A percentile compares a stretch with the other conserved stretches of the same genome.
Conservation (phyloP, 2,888 invertebrate genomes). For the Papilio elwesi region DNA sequence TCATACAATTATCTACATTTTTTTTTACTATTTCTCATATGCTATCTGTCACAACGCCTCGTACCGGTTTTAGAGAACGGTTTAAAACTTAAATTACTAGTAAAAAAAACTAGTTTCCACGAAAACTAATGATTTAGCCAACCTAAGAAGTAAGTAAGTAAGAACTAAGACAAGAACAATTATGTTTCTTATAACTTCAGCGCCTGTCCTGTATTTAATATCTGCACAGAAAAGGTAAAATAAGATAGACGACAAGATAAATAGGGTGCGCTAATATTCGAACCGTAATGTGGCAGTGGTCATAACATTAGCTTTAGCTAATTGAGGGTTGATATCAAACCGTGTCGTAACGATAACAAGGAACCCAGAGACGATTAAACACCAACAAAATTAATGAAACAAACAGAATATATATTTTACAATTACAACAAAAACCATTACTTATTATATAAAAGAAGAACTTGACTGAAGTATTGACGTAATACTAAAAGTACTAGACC, state of each 20-base stretch:
- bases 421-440: too few species aligned
- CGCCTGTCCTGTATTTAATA: conserved; percentile 9
- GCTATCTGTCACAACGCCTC: too few species aligned
- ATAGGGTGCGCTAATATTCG: conserved; percentile 14
- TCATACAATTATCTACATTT: too few species aligned
- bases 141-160: not conserved
- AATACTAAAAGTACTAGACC: too few species aligned
- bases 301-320: conserved; percentile 21
- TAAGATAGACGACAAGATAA: conserved; percentile 17
- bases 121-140: too few species aligned
- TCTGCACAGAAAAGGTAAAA: not conserved
- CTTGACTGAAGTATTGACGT: too few species aligned
- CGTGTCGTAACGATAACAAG: not conserved
- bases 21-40: too few species aligned
- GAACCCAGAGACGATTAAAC: conserved; percentile 13
- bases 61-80: too few species aligned
- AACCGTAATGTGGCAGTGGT: conserved; percentile 6
- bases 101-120: too few species aligned
- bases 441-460: too few species aligned
- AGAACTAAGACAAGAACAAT: not conserved
- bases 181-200: conserved; percentile 3
- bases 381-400: conserved; percentile 4
- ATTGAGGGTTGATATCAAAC: conserved; percentile 1
- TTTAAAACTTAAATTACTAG: too few species aligned
- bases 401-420: not conserved